Conservation (phyloP, 2,888 invertebrate species). For the Gibbula magus region DNA sequence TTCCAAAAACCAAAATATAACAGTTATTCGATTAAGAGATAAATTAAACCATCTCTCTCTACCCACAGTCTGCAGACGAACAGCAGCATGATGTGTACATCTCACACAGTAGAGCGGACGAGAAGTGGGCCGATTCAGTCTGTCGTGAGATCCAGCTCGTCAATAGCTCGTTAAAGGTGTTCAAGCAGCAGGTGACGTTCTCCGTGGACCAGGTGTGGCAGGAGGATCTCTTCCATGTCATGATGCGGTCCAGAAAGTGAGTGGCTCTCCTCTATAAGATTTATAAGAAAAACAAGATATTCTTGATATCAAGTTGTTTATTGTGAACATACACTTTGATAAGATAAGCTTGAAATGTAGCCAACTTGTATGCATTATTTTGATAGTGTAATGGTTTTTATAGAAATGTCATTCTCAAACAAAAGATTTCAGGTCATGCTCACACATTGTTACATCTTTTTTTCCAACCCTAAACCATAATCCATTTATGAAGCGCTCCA, state of each 20-base stretch:
- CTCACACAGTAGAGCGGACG: slow-evolving; percentile 51
- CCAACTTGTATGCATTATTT: too few species aligned
- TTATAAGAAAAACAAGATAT: background rate
- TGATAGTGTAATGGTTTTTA: too few species aligned
- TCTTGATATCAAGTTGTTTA: background rate
- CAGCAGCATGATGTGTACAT: slow-evolving; percentile 61
- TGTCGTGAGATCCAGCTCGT: slow-evolving; percentile 39
- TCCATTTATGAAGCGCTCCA: too few species aligned
- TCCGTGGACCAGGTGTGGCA: slow-evolving; percentile 58
- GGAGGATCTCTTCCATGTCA: slow-evolving; percentile 32
- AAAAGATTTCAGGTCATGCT: too few species aligned
- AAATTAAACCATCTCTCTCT: background rate
- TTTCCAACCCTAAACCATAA: too few species aligned
- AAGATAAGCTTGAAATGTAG: background rate
- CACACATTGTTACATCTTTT: too few species aligned
- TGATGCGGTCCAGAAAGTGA: slow-evolving; percentile 2
- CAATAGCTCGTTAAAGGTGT: slow-evolving; percentile 47
- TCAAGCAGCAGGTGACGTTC: slow-evolving; percentile 43
- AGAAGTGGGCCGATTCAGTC: slow-evolving; percentile 44
- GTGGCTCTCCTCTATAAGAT: background rate
- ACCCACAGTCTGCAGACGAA: background rate
- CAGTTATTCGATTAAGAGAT: too few species aligned
- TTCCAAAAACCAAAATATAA: too few species aligned
- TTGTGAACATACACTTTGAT: background rate
- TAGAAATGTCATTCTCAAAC: too few species aligned